These are phyloP conservation scores for Onychomys arenicola DNA, from an alignment of 2,797 vertebrate genomes.

Conservation along the genomic window DNA sequence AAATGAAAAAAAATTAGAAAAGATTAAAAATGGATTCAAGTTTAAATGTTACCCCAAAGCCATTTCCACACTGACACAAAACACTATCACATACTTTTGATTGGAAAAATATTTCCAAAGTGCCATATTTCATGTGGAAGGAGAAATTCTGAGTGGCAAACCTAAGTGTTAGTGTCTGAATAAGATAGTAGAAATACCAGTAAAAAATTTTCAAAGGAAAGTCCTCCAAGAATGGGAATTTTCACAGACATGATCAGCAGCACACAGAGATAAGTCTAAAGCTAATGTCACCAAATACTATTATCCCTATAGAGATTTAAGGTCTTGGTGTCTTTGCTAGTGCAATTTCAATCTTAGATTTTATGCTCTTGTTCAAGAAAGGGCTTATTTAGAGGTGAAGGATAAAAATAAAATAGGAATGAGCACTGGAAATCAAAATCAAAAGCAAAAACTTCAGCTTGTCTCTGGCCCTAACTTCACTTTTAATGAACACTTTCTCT, in stretches of 20 bases:
- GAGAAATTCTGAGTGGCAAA: not conserved
- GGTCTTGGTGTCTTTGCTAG: not conserved
- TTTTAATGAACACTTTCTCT: constrained; percentile 13
- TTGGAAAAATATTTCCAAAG: constrained; percentile 28
- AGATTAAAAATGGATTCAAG: not conserved
- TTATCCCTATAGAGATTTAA: constrained; percentile 46
- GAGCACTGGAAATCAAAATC: constrained; percentile 54
- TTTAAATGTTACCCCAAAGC: not conserved
- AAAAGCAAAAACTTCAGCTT: constrained; percentile 47
- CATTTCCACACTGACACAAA: not conserved
- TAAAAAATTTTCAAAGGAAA: not conserved
- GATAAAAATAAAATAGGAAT: constrained; percentile 45
- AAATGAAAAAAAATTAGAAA: not conserved
- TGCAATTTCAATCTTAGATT: constrained; percentile 51
- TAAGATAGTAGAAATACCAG: not conserved
- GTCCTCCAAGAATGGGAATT: not conserved
- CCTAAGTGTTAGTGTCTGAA: not conserved
- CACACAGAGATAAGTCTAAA: constrained; percentile 55
- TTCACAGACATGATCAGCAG: constrained; percentile 32
- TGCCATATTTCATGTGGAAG: not conserved
- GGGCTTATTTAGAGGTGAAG: constrained; percentile 20
- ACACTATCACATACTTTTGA: not conserved
- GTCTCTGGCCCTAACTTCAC: not conserved
- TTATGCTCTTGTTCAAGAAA: not conserved
- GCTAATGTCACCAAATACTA: constrained; percentile 49